phyloP scores from a whole-genome alignment of 2,113 vertebrate species.

The Candoia aspera region DNA sequence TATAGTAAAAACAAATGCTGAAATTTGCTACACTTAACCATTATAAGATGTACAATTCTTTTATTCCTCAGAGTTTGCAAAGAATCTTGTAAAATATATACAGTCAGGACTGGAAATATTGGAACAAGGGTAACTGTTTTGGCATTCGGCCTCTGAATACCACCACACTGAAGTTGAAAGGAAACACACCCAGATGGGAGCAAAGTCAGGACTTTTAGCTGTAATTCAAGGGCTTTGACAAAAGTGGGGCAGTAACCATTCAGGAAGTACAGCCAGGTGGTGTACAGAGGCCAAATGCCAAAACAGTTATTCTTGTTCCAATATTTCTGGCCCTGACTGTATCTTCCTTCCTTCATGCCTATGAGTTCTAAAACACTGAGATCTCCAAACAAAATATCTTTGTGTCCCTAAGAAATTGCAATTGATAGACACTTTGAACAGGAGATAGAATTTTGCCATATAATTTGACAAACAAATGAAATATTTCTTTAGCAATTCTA shows the following conservation, averaged over 20 bases:
- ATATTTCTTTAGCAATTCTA: neutral
- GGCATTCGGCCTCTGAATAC: no score
- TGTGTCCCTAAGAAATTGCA: neutral
- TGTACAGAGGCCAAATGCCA: no score
- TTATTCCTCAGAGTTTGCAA: neutral
- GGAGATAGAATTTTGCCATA: neutral
- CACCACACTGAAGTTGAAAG: no score
- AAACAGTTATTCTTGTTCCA: no score
- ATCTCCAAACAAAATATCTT: neutral
- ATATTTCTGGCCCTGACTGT: no score
- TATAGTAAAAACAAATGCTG: neutral
- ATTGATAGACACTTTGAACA: neutral
- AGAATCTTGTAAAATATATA: constrained; percentile 21
- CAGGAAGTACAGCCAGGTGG: no score
- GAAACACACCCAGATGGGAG: no score
- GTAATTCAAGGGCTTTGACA: no score
- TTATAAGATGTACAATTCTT: neutral
- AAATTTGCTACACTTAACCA: neutral
- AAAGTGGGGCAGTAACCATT: no score
- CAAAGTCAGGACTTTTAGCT: no score
- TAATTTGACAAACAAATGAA: no score
- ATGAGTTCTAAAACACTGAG: neutral
- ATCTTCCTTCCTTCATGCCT: neutral
- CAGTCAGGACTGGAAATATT: neutral
- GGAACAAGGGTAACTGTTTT: no score